phyloP scores from a whole-genome alignment of 2,797 vertebrate species.

The Sebastes kiyomatsui region DNA sequence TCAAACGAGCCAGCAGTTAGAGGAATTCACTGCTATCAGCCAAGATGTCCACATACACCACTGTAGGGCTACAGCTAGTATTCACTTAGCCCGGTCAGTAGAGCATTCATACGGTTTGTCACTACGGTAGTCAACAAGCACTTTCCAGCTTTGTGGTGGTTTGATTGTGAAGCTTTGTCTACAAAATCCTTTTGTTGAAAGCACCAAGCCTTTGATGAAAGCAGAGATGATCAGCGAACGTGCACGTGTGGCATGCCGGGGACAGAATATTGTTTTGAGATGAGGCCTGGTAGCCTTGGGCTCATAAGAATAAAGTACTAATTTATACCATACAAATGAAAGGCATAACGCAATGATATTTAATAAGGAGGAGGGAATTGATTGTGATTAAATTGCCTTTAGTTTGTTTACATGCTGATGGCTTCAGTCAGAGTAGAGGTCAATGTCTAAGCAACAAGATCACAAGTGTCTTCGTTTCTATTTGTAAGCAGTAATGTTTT shows the following conservation, averaged over 20 bases:
- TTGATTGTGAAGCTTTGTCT: neutral
- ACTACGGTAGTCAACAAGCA: neutral
- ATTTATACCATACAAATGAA: neutral
- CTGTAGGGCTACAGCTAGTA: neutral
- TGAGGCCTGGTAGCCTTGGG: neutral
- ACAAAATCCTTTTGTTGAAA: constrained; percentile 3
- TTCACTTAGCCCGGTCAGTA: neutral
- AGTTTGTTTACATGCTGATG: constrained; percentile 21
- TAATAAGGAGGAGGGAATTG: neutral
- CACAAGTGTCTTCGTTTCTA: neutral
- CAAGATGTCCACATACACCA: neutral
- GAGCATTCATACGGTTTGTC: neutral
- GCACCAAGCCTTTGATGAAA: neutral
- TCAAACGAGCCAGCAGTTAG: constrained; percentile 15
- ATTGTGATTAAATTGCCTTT: neutral
- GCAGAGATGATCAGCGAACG: neutral
- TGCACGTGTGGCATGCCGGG: neutral
- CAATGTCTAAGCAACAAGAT: neutral
- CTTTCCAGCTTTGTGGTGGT: neutral
- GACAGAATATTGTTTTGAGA: neutral
- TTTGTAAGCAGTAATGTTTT: neutral
- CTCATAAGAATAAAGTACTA: neutral
- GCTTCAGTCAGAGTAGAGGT: neutral
- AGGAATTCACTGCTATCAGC: constrained; percentile 1
- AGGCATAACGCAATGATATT: neutral